Evolutionary conservation across 2,113 vertebrate genomes (phyloP), one percentile per base, ranked within the genome.

Genomic region (Siniperca knerii): DNA sequence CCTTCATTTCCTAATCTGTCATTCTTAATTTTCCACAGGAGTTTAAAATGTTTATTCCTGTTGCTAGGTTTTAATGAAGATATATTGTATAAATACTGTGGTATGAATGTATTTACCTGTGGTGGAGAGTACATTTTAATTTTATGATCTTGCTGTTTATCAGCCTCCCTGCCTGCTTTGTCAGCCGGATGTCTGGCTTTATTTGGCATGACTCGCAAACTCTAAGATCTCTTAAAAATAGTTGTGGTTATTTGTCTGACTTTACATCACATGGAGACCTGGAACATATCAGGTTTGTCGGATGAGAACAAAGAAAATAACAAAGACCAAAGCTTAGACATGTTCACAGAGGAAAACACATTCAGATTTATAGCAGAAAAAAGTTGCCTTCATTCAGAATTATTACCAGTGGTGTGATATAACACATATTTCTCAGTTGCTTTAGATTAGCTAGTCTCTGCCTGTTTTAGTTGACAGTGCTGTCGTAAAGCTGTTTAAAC

Each of bases 401-500:
- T 48, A 46, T 70, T 44, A 25, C 0, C 0, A 0, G 37, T 13
- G 23, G 2, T 37, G 11, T 12, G 44, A 68, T 5, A 8, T 23
- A 46, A 33, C 13, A 25, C n/a, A 20, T 18, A 20, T 68, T 64
- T 73, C 60, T 65, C 55, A 60, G 61, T 65, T 57, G 65, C 42
- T 29, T 13, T 20, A 52, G 10, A 13, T 80, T 37, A 9, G 8
- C 8, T 9, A 0, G 68, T 69, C 61, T 79, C 46, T 8, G 86
- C 73, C 68, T 82, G 50, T 52, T 35, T 46, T 37, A 33, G 57
- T 69, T 81, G 80, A 81, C 50, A 29, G 62, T 48, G 60, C 54
- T 46, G 55, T 82, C 5, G 46, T 90, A 60, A 92, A 85, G 81
- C 74, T 78, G 48, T 89, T 93, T 72, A 83, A 90, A 87, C 85